Percentiles rank a stretch among this genome's conserved stretches.
These are phyloP conservation scores for Murina feae DNA, from an alignment of 2,113 vertebrate species.

Conservation along the genomic window DNA sequence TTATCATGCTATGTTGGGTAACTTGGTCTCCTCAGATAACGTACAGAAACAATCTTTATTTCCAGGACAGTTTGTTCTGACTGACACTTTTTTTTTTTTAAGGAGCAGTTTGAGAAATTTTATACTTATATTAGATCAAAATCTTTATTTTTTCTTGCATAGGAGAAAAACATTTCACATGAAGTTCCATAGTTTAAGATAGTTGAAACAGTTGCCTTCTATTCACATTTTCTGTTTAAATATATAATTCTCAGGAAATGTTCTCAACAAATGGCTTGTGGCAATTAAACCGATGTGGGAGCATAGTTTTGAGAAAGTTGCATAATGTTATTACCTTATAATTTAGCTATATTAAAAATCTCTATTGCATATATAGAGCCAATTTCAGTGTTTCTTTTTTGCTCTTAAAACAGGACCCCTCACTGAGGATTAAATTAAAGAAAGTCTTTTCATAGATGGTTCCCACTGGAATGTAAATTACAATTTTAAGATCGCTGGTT, in stretches of 20 bases:
- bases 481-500: slow-evolving; percentile 41
- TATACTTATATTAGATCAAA: neutral
- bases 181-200: neutral
- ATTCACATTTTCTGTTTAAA: slow-evolving; percentile 45
- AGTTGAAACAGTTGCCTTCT: slow-evolving; percentile 21
- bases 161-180: slow-evolving; percentile 6
- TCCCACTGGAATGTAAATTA: slow-evolving; percentile 67
- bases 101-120: neutral
- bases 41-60: neutral
- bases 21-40: neutral
- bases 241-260: neutral
- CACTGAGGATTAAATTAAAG: slow-evolving; percentile 63
- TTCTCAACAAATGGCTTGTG: slow-evolving; percentile 39
- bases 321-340: slow-evolving; percentile 56
- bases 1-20: neutral
- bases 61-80: neutral
- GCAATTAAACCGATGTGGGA: slow-evolving; percentile 51
- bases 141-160: neutral
- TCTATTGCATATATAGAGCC: slow-evolving; percentile 40
- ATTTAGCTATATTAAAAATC: slow-evolving; percentile 53
- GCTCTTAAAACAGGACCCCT: slow-evolving; percentile 47
- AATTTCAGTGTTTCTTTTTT: slow-evolving; percentile 17
- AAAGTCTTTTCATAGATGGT: slow-evolving; percentile 36
- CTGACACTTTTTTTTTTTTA: neutral
- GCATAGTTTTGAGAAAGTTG: slow-evolving; percentile 28